Evolutionary conservation across 2,888 invertebrate genomes (phyloP).

Genomic region (Drosophila acutilabella): DNA sequence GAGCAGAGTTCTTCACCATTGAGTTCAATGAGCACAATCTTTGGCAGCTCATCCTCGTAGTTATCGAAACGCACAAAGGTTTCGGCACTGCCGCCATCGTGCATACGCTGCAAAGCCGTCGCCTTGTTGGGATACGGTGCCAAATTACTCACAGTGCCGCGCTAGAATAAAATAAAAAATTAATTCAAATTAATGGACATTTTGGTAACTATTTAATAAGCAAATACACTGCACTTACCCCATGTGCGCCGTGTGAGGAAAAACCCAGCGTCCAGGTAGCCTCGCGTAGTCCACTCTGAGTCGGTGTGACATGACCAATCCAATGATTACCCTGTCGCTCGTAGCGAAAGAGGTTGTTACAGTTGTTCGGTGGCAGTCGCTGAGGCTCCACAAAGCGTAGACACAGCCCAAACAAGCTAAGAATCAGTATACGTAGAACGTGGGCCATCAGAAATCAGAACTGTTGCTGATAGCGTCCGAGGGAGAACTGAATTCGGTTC

Average conservation of each 20-base stretch:
- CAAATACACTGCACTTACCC: conserved; percentile 27
- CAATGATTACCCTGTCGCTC: conserved; percentile 29
- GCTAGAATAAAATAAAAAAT: conserved; percentile 23
- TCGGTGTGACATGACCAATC: conserved; percentile 54
- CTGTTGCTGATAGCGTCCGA: conserved; percentile 48
- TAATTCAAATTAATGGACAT: too few species aligned
- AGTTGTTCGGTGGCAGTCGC: conserved; percentile 51
- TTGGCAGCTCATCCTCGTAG: conserved; percentile 54
- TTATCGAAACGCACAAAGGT: conserved; percentile 48
- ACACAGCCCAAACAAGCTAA: conserved; percentile 24
- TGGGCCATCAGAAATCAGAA: conserved; percentile 43
- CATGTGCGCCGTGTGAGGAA: conserved; percentile 17
- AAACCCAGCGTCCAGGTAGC: conserved; percentile 51
- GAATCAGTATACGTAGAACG: conserved; percentile 1
- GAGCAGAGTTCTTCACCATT: conserved; percentile 54
- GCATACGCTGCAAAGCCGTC: conserved; percentile 41
- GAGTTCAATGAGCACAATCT: conserved; percentile 45
- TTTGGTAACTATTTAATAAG: not conserved
- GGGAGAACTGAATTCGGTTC: conserved; percentile 46
- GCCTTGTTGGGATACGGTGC: conserved; percentile 47
- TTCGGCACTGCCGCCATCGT: conserved; percentile 45
- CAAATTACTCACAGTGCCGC: conserved; percentile 41
- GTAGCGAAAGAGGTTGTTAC: conserved; percentile 55
- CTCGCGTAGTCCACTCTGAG: conserved; percentile 32
- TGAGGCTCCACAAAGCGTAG: conserved; percentile 34